Evolutionary conservation across 2,888 invertebrate genomes (phyloP).

Genomic region (Mellilla xanthometata): DNA sequence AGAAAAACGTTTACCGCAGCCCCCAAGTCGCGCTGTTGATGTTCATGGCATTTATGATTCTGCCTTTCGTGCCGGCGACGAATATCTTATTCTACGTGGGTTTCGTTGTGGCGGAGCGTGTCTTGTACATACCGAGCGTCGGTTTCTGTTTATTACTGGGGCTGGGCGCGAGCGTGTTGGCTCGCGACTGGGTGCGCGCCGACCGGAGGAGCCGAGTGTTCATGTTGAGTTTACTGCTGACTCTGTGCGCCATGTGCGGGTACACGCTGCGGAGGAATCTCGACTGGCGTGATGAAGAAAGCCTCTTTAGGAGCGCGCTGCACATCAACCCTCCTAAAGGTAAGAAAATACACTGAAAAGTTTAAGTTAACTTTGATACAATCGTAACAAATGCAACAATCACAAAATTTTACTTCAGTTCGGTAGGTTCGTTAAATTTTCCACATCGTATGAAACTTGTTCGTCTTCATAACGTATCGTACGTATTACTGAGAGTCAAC

Average conservation of each 20-base stretch:
- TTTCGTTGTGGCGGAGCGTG: constrained; percentile 98
- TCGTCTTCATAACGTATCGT: neutral
- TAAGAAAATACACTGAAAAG: too few relatives aligned
- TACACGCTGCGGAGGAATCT: constrained; percentile 92
- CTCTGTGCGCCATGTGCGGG: constrained; percentile 87
- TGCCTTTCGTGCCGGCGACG: constrained; percentile 97
- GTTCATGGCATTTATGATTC: constrained; percentile 89
- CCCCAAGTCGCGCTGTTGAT: constrained; percentile 78
- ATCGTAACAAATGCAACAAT: too few relatives aligned
- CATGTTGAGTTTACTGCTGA: constrained; percentile 75
- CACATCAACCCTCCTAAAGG: constrained; percentile 99
- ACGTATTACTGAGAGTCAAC: constrained; percentile 23
- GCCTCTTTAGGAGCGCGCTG: constrained; percentile 94
- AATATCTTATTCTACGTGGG: constrained; percentile 99
- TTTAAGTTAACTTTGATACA: too few relatives aligned
- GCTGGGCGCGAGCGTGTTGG: constrained; percentile 83
- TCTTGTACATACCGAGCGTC: constrained; percentile 97
- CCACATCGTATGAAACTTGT: constrained; percentile 28
- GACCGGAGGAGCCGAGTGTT: constrained; percentile 67
- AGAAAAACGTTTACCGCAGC: constrained; percentile 60
- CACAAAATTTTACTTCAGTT: too few relatives aligned
- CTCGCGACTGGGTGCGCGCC: constrained; percentile 68
- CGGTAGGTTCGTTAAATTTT: too few relatives aligned
- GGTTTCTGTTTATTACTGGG: constrained; percentile 96
- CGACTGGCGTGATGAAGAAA: constrained; percentile 97